These are phyloP conservation scores for Lophotriccus pileatus DNA, from an alignment of 2,797 vertebrate genomes.

Conservation along the genomic window DNA sequence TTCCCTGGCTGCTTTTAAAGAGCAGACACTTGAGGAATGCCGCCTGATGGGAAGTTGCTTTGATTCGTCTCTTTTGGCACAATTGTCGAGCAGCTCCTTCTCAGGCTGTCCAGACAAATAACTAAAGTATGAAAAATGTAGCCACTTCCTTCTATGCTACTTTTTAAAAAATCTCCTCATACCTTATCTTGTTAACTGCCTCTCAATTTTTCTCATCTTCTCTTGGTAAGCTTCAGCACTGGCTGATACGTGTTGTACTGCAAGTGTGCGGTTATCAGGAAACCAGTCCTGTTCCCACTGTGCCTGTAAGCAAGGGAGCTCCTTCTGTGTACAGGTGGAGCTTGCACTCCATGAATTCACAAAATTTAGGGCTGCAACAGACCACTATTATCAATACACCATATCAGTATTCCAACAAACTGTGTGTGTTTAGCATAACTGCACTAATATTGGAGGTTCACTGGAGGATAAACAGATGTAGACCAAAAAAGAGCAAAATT, in stretches of 20 bases:
- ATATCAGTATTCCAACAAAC: background rate
- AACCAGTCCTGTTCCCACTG: background rate
- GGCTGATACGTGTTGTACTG: slow-evolving; percentile 35
- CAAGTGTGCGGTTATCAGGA: slow-evolving; percentile 15
- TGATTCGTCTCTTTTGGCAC: background rate
- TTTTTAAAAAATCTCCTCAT: slow-evolving; percentile 15
- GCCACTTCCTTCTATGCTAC: slow-evolving; percentile 56
- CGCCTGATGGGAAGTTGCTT: slow-evolving; percentile 30
- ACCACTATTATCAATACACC: background rate
- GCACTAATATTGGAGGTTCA: background rate
- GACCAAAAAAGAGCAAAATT: background rate
- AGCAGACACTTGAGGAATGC: slow-evolving; percentile 60
- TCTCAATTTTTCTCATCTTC: slow-evolving; percentile 63
- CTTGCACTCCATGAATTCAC: background rate
- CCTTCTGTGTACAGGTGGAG: background rate
- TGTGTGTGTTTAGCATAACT: background rate
- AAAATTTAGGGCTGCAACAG: background rate
- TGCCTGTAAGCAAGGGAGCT: background rate
- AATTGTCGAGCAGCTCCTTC: background rate
- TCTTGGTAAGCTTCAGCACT: slow-evolving; percentile 46
- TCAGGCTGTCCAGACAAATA: slow-evolving; percentile 22
- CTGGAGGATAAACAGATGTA: background rate
- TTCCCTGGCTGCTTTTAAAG: slow-evolving; percentile 52
- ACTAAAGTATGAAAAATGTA: slow-evolving; percentile 26
- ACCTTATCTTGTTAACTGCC: slow-evolving; percentile 61